Conservation (phyloP, 2,888 invertebrate genomes). For the Drosophila infuscata region DNA sequence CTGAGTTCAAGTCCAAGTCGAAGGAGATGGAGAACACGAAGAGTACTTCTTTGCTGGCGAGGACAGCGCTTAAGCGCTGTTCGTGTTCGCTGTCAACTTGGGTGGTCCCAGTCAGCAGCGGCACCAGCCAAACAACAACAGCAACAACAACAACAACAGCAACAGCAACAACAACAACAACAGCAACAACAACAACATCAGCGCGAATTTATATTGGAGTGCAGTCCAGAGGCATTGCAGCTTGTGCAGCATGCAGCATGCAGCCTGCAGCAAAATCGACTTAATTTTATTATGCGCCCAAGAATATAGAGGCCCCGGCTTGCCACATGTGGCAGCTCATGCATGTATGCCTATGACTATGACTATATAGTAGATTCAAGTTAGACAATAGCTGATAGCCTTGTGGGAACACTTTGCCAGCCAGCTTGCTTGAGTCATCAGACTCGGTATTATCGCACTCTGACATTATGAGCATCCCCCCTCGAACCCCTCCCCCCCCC, state of each 20-base stretch:
- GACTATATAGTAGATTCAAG: slow-evolving; percentile 65
- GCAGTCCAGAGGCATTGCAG: slow-evolving; percentile 25
- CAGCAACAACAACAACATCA: slow-evolving; percentile 26
- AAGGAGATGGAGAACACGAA: not conserved
- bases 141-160: slow-evolving; percentile 35
- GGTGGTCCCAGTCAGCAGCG: slow-evolving; percentile 76
- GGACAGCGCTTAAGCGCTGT: slow-evolving; percentile 79
- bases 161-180: slow-evolving; percentile 6
- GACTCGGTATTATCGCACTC: slow-evolving; percentile 57
- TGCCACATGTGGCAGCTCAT: slow-evolving; percentile 12
- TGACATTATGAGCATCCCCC: slow-evolving; percentile 65
- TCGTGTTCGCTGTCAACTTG: slow-evolving; percentile 84
- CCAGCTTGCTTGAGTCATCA: slow-evolving; percentile 66
- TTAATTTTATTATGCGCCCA: slow-evolving; percentile 67
- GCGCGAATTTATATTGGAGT: slow-evolving; percentile 29
- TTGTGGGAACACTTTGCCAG: slow-evolving; percentile 35
- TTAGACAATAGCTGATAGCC: slow-evolving; percentile 73
- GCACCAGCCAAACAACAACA: slow-evolving; percentile 43
- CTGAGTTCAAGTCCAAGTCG: slow-evolving; percentile 1
- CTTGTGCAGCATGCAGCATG: slow-evolving; percentile 43
- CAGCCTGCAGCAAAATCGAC: slow-evolving; percentile 44
- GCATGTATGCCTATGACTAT: slow-evolving; percentile 1
- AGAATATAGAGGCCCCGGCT: slow-evolving; percentile 1
- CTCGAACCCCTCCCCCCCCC: not conserved
- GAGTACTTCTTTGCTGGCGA: slow-evolving; percentile 35